These are phyloP conservation scores for Ibycter americanus DNA, from an alignment of 2,797 vertebrate genomes.

Conservation along the genomic window DNA sequence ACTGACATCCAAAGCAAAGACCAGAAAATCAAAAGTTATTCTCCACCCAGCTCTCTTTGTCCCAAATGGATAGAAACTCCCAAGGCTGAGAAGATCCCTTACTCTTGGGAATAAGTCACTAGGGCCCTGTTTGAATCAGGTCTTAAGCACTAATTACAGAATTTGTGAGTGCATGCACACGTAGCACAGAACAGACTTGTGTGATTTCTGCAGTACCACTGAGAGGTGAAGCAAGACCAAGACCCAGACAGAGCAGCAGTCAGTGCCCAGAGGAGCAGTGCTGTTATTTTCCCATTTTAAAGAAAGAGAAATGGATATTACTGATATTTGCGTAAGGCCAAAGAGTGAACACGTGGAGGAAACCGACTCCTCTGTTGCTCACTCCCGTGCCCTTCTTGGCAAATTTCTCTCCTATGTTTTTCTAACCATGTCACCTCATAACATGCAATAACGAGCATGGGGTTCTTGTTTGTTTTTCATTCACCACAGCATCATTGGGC, in stretches of 20 bases:
- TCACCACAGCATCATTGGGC: background rate
- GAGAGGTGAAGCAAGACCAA: background rate
- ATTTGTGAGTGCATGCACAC: background rate
- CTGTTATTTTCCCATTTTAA: background rate
- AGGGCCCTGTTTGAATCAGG: background rate
- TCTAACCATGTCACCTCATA: background rate
- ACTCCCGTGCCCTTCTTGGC: background rate
- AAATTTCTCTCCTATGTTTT: background rate
- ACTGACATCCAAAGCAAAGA: background rate
- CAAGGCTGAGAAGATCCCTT: background rate
- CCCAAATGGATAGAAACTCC: background rate
- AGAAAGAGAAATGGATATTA: background rate
- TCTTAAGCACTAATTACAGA: background rate
- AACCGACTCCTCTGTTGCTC: background rate
- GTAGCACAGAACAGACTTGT: fast-evolving
- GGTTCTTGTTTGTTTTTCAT: background rate
- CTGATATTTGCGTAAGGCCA: background rate
- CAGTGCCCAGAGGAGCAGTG: background rate
- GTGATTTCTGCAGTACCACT: fast-evolving
- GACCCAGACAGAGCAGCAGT: background rate
- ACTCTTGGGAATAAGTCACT: background rate
- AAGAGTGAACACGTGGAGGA: background rate
- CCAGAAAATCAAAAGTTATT: background rate
- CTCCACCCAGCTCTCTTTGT: background rate
- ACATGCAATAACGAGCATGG: background rate